phyloP scores from a whole-genome alignment of 2,113 vertebrate species.

The Hippolais icterina region DNA sequence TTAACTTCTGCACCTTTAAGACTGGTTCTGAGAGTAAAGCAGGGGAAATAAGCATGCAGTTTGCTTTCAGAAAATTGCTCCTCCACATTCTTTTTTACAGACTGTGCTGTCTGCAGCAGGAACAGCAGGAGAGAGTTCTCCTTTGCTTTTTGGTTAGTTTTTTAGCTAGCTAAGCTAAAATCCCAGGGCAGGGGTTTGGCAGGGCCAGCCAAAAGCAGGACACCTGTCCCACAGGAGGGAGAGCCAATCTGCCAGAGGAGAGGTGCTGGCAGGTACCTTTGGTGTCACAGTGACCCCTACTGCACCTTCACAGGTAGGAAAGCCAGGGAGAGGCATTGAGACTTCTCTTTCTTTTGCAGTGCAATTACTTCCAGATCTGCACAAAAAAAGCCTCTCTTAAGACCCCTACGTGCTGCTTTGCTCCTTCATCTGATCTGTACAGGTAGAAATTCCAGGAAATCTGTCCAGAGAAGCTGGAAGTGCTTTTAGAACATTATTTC shows the following conservation, averaged over 20 bases:
- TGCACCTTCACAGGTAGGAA: not conserved
- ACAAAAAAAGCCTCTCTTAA: not conserved
- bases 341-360: not conserved
- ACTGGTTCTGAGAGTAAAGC: not conserved
- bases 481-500: not conserved
- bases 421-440: not conserved
- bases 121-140: not conserved
- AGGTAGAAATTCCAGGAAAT: accelerated
- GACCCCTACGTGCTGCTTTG: not conserved
- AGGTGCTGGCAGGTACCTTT: not conserved
- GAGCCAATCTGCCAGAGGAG: not conserved
- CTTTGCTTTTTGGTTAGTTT: not conserved
- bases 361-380: not conserved
- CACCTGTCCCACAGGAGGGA: not conserved
- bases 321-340: not conserved
- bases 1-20: not conserved
- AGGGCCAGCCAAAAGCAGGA: not conserved
- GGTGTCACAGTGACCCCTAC: not conserved
- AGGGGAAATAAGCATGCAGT: not conserved
- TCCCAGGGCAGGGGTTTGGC: not conserved
- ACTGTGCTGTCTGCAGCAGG: not conserved
- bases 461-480: not conserved
- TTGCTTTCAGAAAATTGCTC: not conserved
- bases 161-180: not conserved
- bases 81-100: not conserved